Evolutionary conservation across 2,888 invertebrate species (phyloP), one percentile per base, ranked within the genome.

Genomic region (Heliconius charithonia): DNA sequence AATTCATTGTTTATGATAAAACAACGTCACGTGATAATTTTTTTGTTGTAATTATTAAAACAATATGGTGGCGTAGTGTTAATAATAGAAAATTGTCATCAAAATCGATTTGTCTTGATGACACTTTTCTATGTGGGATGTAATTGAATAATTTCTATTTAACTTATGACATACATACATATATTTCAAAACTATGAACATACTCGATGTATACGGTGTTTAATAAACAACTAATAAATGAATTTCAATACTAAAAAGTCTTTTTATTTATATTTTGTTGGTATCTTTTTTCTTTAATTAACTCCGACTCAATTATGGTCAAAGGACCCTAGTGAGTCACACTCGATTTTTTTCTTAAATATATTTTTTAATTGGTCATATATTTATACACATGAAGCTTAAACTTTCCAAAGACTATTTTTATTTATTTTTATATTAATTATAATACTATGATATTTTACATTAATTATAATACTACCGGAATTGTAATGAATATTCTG

Each of bases 191-290:
- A 79, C 66, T 76, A 78, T 56, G 65, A 75, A 75, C 71, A 70
- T 80, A 81, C 74, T 81, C 74, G 22, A 78, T 81, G 81, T 80
- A 79, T 79, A 77, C 80, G 67, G 77, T 80, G 76, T 79, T 75
- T 77, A 78, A 67, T 29, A 77, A 80, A 80, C 63, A 62, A 71
- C 75, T 75, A 81, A 77, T 77, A 80, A 80, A 75, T 69, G 25
- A 78, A 79, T 77, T 76, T 70, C 29, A 80, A 75, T 25, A 65
- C 51, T 73, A 75, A 45, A 4, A n/a, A 37, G 65, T 13, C 25
- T 69, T 71, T 81, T 81, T 70, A 22, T 72, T 77, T 67, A 27
- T 37, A 13, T 25, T 41, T n/a, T 41, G 29, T 62, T 62, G 19
- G 25, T 29, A 59, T n/a, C 59, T 56, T 56, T 32, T 71, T 45